These are phyloP conservation scores for Eristalinus aeneus DNA, from an alignment of 2,888 invertebrate species.

Conservation along the genomic window DNA sequence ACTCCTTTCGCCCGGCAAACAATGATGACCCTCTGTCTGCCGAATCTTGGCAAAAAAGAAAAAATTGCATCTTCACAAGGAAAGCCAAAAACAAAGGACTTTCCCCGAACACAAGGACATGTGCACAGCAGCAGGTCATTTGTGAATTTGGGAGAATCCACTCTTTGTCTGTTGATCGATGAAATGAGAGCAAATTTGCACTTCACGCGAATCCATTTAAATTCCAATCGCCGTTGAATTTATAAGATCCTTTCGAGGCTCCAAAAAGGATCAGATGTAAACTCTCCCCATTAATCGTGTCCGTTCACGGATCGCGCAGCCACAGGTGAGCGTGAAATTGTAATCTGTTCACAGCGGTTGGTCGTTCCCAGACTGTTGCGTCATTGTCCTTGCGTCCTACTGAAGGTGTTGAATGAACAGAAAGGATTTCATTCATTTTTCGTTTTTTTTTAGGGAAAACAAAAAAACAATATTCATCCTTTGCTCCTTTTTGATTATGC, in stretches of 20 bases:
- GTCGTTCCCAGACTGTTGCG: conserved; percentile 48
- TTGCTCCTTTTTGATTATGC: neutral
- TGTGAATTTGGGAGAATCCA: neutral
- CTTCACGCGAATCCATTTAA: conserved; percentile 51
- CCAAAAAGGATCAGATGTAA: neutral
- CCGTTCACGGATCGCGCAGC: neutral
- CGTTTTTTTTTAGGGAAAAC: neutral
- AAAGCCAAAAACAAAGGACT: neutral
- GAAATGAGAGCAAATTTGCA: conserved; percentile 48
- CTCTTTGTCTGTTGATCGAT: too few relatives aligned
- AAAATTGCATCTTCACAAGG: neutral
- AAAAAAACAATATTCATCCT: neutral
- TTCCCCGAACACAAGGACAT: conserved; percentile 20
- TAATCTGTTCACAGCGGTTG: conserved; percentile 55
- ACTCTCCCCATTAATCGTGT: too few relatives aligned
- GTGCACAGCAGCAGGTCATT: conserved; percentile 47
- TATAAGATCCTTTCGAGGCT: neutral
- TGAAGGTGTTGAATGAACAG: conserved; percentile 57
- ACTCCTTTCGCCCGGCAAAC: neutral
- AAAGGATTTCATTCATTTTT: conserved; percentile 47
- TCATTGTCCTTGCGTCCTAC: conserved; percentile 56
- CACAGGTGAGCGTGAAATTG: conserved; percentile 44
- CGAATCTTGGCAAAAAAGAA: neutral
- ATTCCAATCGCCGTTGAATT: conserved; percentile 33
- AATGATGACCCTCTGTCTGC: neutral